phyloP scores from a whole-genome alignment of 2,797 vertebrate species.

The Sebastes steindachneri region DNA sequence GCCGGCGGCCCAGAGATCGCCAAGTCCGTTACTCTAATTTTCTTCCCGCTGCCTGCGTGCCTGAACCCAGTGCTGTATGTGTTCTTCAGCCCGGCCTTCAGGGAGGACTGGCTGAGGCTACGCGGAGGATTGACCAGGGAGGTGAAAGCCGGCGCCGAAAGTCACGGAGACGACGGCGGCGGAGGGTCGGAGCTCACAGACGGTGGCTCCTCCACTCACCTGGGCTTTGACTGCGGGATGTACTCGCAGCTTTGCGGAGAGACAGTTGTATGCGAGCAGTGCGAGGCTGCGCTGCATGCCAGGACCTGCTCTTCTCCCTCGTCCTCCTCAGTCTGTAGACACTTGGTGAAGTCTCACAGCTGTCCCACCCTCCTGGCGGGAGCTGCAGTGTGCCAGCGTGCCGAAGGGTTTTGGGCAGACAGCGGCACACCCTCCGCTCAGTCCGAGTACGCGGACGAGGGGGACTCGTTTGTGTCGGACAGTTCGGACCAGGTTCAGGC shows the following conservation, averaged over 20 bases:
- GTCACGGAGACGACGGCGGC: constrained; percentile 63
- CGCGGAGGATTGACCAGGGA: constrained; percentile 64
- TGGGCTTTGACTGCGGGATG: constrained; percentile 89
- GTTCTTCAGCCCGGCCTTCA: constrained; percentile 96
- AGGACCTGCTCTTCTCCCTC: constrained; percentile 83
- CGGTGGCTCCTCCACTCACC: constrained; percentile 80
- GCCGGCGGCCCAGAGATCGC: constrained; percentile 94
- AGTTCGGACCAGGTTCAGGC: constrained; percentile 98
- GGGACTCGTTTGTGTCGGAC: constrained; percentile 96
- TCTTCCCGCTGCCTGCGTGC: constrained; percentile 95
- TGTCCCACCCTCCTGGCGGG: constrained; percentile 87
- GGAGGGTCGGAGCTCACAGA: constrained; percentile 77
- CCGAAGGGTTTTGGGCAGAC: constrained; percentile 92
- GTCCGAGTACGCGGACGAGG: constrained; percentile 95
- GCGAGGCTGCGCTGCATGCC: constrained; percentile 88
- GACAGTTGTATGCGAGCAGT: constrained; percentile 89
- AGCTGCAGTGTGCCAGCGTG: constrained; percentile 78
- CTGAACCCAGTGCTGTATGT: constrained; percentile 95
- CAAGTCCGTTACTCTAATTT: constrained; percentile 96
- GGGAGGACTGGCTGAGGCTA: constrained; percentile 93
- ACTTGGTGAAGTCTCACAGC: constrained; percentile 96
- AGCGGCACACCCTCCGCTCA: constrained; percentile 91
- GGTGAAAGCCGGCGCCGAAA: constrained; percentile 55
- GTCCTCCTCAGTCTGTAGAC: constrained; percentile 89
- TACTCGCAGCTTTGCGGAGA: constrained; percentile 90